Evolutionary conservation across 2,113 vertebrate genomes (phyloP), one percentile per base, ranked within the genome.

Genomic region (Phalacrocorax brasilianus): DNA sequence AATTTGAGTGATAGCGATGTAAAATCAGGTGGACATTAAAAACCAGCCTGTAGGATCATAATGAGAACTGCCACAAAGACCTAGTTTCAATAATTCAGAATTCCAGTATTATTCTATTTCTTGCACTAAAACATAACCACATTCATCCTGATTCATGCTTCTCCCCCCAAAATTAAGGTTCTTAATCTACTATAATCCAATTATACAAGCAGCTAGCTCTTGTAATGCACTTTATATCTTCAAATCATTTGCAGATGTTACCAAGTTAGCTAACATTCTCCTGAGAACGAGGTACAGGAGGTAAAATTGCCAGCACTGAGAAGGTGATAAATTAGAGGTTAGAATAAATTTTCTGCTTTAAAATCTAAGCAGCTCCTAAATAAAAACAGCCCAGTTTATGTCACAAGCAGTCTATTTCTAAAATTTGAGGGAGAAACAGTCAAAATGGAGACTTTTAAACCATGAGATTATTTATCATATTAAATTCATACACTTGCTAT

Each of bases 81-180:
- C 22, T 15, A 38, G 9, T 58, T 50, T 42, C 19, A 58, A 22
- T 24, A 84, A 53, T 71, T 53, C 19, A 73, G 16, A 73, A 81
- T 66, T 80, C 12, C 12, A 45, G 44, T 45, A 55, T 82, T 81
- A 11, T 4, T 67, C 47, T 59, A 27, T 4, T 82, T 80, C 70
- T 70, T 27, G 5, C 30, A n/a, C 14, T 68, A 19, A 95, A 84
- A 33, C 12, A 53, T 33, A 62, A 61, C 5, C 2, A 53, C 10
- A 83, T 88, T 44, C 24, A 47, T 93, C 9, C 14, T 32, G 74
- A 9, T 20, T 62, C 18, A 30, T 56, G 9, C 33, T 61, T 50
- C 3, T 3, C 5, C 5, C 2, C 1, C 1, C 0, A 33, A 62
- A 68, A 61, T 33, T 2, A 70, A 52, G 7, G 15, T 62, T 42